Evolutionary conservation across 2,797 vertebrate genomes (phyloP).

Genomic region (Pangasius sanitwongsei): DNA sequence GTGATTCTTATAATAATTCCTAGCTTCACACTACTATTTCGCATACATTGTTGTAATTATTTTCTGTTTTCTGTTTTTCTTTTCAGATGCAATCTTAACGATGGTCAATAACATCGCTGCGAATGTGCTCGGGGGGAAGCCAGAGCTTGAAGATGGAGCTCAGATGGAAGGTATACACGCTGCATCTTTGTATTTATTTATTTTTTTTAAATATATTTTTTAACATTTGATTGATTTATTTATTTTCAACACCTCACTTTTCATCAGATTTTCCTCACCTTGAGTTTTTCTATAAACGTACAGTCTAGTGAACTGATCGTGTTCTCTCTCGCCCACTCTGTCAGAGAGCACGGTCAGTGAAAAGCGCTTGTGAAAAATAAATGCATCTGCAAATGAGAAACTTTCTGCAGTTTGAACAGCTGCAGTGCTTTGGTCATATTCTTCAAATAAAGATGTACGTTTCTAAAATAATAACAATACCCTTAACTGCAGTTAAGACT

Average conservation of each 20-base stretch:
- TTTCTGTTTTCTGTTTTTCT: conserved; percentile 14
- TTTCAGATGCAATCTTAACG: conserved; percentile 92
- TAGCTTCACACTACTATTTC: not conserved
- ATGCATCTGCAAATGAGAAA: not conserved
- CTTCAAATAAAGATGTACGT: not conserved
- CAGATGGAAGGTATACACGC: conserved; percentile 79
- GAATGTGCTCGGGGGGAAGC: conserved; percentile 93
- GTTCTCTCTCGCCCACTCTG: not conserved
- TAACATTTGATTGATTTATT: not conserved
- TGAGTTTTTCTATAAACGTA: not conserved
- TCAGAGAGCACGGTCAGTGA: not conserved
- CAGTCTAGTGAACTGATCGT: not conserved
- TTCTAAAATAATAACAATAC: not conserved
- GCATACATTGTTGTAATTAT: not conserved
- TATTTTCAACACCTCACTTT: not conserved
- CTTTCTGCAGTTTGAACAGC: not conserved
- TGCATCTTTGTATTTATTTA: too few species aligned
- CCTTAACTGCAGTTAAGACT: not conserved
- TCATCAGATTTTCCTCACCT: not conserved
- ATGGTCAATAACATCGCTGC: conserved; percentile 99
- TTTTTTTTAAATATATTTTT: not conserved
- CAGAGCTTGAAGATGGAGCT: conserved; percentile 76
- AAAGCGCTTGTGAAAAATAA: not conserved
- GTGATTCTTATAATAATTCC: not conserved
- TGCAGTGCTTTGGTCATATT: not conserved